Conservation (phyloP, 2,113 vertebrate species). For the Solenodon paradoxus region DNA sequence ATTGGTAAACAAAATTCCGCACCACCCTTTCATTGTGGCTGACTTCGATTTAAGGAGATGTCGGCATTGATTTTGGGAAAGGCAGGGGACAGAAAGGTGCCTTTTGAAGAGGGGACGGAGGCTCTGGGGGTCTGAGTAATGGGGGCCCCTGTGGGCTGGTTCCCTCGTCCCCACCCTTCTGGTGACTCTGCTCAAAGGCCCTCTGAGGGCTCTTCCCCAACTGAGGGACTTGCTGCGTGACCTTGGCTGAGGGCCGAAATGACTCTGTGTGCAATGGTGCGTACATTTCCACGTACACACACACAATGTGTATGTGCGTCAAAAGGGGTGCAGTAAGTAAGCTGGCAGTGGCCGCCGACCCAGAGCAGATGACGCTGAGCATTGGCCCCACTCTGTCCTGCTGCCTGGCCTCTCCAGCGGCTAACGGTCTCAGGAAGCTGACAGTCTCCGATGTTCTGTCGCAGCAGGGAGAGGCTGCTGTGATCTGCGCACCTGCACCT, state of each 20-base stretch:
- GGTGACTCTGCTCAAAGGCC: not conserved
- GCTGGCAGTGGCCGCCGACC: no score
- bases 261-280: not conserved
- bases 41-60: conserved; percentile 66
- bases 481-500: not conserved
- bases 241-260: conserved; percentile 2
- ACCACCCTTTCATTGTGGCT: conserved; percentile 69
- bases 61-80: conserved; percentile 67
- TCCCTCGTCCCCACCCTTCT: not conserved
- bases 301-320: no score
- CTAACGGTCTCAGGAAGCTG: not conserved
- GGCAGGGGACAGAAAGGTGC: conserved; percentile 48
- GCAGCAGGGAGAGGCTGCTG: not conserved
- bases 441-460: no score
- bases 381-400: not conserved
- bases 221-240: not conserved
- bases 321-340: no score
- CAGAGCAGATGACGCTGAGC: not conserved
- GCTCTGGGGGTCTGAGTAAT: not conserved
- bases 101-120: not conserved
- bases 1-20: conserved; percentile 69
- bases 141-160: no score
- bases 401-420: not conserved
- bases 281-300: not conserved
- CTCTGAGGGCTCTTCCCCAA: not conserved